Conservation (phyloP, 1,140 invertebrate genomes). For the Ceratosolen fusciceps region DNA sequence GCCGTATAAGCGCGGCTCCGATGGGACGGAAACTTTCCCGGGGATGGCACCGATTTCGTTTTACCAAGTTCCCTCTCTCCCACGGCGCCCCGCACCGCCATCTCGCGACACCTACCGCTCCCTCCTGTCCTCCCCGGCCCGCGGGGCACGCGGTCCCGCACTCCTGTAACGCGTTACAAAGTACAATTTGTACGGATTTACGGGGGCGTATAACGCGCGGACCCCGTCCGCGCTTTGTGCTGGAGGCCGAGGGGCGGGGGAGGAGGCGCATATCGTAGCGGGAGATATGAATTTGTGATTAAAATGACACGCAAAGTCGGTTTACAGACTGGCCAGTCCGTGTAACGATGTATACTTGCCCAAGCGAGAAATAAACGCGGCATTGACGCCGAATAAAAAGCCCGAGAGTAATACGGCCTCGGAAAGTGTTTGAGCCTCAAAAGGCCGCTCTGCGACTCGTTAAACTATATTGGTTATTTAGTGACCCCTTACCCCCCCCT, state of each 20-base stretch:
- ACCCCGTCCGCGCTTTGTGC: conserved; percentile 5
- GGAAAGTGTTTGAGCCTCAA: conserved; percentile 13
- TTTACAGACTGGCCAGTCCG: neutral
- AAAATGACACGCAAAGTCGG: conserved; percentile 24
- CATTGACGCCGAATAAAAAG: conserved; percentile 26
- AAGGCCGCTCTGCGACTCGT: neutral
- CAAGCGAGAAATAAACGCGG: conserved; percentile 34
- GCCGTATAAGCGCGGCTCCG: conserved; percentile 57
- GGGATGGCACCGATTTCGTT: conserved; percentile 8
- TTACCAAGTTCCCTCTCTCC: no score
- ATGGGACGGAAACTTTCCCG: conserved; percentile 55
- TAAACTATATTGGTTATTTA: conserved; percentile 29
- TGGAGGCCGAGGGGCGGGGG: neutral
- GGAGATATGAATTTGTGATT: conserved; percentile 43
- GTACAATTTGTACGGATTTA: conserved; percentile 63
- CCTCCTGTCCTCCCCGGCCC: no score
- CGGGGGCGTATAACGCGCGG: conserved; percentile 47
- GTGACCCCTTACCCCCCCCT: neutral
- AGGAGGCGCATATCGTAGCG: neutral
- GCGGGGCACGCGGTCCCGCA: conserved; percentile 15
- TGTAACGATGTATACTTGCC: conserved; percentile 31
- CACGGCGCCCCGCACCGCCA: no score
- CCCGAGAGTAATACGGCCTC: conserved; percentile 21
- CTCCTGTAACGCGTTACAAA: conserved; percentile 60
- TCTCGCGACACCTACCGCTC: no score